A percentile compares a stretch with the other conserved stretches of the same genome.
Conservation (phyloP, 92 coral and sea anemone species). For the Pocillopora grandis region DNA sequence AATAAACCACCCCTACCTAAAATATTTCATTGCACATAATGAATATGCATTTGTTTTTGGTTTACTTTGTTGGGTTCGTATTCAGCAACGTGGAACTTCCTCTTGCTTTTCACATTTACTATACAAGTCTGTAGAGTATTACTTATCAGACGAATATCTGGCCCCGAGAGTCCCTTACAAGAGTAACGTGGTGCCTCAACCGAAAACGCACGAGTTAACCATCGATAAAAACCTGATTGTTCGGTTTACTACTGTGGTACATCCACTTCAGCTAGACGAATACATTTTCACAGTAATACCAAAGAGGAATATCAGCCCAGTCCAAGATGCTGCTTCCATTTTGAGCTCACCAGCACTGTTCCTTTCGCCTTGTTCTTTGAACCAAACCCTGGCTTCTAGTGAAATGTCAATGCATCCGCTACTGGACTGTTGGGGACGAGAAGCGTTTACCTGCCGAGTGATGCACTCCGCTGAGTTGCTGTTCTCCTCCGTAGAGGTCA, state of each 20-base stretch:
- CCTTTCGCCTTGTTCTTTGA: conserved; percentile 49
- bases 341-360: conserved; percentile 51
- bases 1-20: too few relatives aligned
- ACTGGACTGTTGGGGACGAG: conserved; percentile 30
- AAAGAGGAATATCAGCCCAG: conserved; percentile 17
- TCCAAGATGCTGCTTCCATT: conserved; percentile 37
- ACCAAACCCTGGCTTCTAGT: conserved; percentile 38
- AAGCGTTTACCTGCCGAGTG: conserved; percentile 60
- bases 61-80: neutral
- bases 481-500: conserved; percentile 74
- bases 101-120: conserved; percentile 19
- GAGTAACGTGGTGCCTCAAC: conserved; percentile 4
- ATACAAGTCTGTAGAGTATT: neutral
- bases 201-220: conserved; percentile 38
- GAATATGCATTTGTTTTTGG: too few relatives aligned
- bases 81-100: conserved; percentile 4
- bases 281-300: conserved; percentile 51
- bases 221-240: conserved; percentile 7
- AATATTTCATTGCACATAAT: too few relatives aligned
- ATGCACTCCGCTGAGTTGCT: conserved; percentile 61
- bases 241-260: conserved; percentile 42
- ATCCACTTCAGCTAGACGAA: conserved; percentile 6
- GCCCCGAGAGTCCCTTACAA: neutral
- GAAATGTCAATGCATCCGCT: conserved; percentile 50
- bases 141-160: neutral